Evolutionary conservation across 2,888 invertebrate species (phyloP).

Genomic region (Tenodera sinensis): DNA sequence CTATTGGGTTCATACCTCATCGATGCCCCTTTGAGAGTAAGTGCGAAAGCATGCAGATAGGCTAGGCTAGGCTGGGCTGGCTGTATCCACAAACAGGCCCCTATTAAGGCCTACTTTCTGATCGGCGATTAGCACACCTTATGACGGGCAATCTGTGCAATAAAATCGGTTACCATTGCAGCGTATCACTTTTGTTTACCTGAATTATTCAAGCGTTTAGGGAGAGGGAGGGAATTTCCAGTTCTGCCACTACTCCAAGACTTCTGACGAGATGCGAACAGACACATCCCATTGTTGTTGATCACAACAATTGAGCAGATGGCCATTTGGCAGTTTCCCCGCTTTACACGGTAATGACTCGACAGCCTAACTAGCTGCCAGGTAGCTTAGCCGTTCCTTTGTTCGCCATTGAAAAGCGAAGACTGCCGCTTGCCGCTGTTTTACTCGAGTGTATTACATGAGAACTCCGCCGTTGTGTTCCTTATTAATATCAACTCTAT

Average conservation of each 20-base stretch:
- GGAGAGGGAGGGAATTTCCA: neutral
- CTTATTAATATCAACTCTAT: neutral
- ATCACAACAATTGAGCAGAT: conserved; percentile 1
- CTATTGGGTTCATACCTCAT: too few species aligned
- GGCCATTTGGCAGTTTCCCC: conserved; percentile 2
- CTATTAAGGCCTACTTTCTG: too few species aligned
- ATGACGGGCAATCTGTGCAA: neutral
- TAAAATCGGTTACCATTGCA: neutral
- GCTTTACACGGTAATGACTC: too few species aligned
- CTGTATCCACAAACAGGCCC: too few species aligned
- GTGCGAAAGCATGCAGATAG: too few species aligned
- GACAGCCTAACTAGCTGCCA: neutral
- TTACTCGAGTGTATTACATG: neutral
- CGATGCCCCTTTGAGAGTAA: too few species aligned
- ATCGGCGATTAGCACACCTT: neutral
- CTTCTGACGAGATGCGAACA: neutral
- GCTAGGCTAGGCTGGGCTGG: too few species aligned
- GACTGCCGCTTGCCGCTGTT: neutral
- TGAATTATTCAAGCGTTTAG: neutral
- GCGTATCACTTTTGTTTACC: neutral
- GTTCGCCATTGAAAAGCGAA: neutral
- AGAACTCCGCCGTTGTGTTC: neutral
- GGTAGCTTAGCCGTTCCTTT: neutral
- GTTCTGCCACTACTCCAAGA: neutral
- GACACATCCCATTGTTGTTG: neutral